Percentiles rank a stretch among this genome's conserved stretches.
Evolutionary conservation across 1,140 invertebrate species (phyloP).

Genomic region (Trinorchestia longiramus): DNA sequence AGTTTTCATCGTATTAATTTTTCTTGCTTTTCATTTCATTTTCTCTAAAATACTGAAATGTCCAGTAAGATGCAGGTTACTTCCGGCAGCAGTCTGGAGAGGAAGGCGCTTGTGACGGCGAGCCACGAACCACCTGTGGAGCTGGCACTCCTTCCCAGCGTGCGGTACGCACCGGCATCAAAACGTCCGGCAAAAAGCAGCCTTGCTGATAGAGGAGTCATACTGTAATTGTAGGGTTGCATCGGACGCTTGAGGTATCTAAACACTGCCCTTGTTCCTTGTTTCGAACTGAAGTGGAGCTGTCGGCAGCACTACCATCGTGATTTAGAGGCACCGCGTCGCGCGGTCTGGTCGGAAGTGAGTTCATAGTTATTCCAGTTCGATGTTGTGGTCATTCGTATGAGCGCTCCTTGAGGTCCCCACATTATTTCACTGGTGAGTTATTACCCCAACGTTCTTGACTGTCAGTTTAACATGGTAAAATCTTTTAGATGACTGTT

Average conservation of each 20-base stretch:
- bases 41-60: not conserved
- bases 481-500: not conserved
- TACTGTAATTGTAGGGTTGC: not conserved
- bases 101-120: not conserved
- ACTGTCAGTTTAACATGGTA: not conserved
- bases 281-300: not conserved
- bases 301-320: not conserved
- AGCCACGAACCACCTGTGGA: not conserved
- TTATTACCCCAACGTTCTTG: not conserved
- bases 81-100: not conserved
- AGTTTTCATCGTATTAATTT: not conserved
- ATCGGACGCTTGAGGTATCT: not conserved
- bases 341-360: not conserved
- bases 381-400: not conserved
- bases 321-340: not conserved
- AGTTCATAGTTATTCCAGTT: slow-evolving; percentile 9
- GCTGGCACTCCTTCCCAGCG: not conserved
- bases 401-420: not conserved
- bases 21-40: not conserved
- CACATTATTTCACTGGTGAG: not conserved
- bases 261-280: slow-evolving; percentile 6
- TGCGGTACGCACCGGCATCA: not conserved
- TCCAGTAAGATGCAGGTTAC: not conserved
- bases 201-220: not conserved
- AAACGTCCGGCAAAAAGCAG: not conserved